Base-by-base conservation (phyloP, 23 tunicate species). In the Botrylloides violaceus region DNA sequence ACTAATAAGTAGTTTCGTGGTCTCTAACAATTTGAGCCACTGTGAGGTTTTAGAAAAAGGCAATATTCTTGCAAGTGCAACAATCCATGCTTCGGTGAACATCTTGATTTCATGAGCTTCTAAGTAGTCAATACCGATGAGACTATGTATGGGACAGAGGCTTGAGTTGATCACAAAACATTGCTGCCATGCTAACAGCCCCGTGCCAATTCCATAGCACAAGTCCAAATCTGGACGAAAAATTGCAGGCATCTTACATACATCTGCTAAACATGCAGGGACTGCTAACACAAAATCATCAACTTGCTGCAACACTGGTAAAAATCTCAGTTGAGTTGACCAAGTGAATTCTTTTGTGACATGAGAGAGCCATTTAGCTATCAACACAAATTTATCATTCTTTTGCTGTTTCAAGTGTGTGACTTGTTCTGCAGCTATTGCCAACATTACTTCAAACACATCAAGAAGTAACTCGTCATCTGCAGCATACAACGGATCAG, bases 141-240 rank as follows among this genome's bases (percentile, higher is more conserved):
- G 74, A 68, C 1, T 36, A 6, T 39, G 20, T 18, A 68, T 4
- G 25, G 74, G 74, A 37, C 74, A 68, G n/a, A 68, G 74, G 0
- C 58, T 19, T 68, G 74, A 43, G 58, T 43, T 43, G 32, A 68
- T 43, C 25, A 43, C 58, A 37, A 68, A 68, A 37, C 56, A 37
- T 43, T 68, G 74, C 36, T 37, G 58, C 74, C 74, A 68, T 68
- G 74, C 74, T 26, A 68, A n/a, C 57, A 68, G 57, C 4, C 74
- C 74, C 4, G 74, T 68, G 4, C 74, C 74, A 23, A 56, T 28
- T 4, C 74, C 74, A 68, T 68, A 68, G 9, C 49, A 68, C 47
- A 68, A 68, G n/a, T 68, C 74, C 6, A 24, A 53, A 6, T 32
- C 24, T 39, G 58, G 20, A 6, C 37, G 1, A 19, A 68, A 68